Percentiles rank a stretch among this genome's conserved stretches.
Conservation (phyloP, 2,888 invertebrate genomes). For the Lypha dubia region DNA sequence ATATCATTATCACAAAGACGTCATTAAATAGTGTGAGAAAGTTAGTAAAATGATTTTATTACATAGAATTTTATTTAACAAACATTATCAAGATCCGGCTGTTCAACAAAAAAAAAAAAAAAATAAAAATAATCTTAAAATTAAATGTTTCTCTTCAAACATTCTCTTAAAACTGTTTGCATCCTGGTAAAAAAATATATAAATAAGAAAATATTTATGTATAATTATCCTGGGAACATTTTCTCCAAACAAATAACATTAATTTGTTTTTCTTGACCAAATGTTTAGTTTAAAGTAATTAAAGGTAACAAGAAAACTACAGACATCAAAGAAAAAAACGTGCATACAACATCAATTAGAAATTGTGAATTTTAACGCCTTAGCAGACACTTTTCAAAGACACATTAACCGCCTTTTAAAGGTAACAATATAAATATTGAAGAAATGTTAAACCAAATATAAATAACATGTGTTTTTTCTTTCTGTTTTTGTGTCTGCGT, state of each 20-base stretch:
- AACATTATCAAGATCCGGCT: conserved; percentile 17
- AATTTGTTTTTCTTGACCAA: conserved; percentile 61
- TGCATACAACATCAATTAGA: conserved; percentile 47
- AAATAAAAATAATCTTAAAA: conserved; percentile 2
- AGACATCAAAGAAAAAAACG: neutral
- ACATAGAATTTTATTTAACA: neutral
- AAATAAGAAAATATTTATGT: conserved; percentile 34
- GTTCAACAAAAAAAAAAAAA: neutral
- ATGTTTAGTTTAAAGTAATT: conserved; percentile 59
- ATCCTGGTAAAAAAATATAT: neutral
- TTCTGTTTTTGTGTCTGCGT: no score
- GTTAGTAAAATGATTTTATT: neutral
- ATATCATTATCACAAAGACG: neutral
- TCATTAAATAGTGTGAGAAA: conserved; percentile 5
- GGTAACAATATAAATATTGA: conserved; percentile 32
- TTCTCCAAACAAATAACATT: conserved; percentile 19
- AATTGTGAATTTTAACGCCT: conserved; percentile 72
- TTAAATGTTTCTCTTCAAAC: neutral
- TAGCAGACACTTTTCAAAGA: conserved; percentile 57
- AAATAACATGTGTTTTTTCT: conserved; percentile 63
- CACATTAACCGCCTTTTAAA: conserved; percentile 60
- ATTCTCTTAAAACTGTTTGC: neutral
- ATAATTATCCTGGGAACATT: conserved; percentile 55
- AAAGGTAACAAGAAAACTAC: conserved; percentile 57
- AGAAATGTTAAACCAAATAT: conserved; percentile 32